These are phyloP conservation scores for Oxystoma pomonae DNA, from an alignment of 2,888 invertebrate species.

Conservation along the genomic window DNA sequence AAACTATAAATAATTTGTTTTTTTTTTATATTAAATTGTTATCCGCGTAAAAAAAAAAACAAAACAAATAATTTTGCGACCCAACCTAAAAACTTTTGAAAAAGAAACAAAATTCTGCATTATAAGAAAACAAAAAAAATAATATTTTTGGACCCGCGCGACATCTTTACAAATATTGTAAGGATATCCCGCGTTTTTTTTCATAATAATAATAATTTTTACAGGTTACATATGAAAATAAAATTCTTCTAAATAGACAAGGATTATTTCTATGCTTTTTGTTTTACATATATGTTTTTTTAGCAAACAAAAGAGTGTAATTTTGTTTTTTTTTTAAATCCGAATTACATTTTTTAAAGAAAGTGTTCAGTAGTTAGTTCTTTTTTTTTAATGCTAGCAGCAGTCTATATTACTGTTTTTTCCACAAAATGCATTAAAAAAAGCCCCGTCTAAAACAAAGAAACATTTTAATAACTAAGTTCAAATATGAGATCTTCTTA, in stretches of 20 bases:
- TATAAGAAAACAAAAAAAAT: conserved; percentile 25
- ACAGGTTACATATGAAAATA: conserved; percentile 42
- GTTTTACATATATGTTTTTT: no score
- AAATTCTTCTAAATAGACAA: conserved; percentile 42
- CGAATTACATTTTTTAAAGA: no score
- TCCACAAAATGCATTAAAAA: conserved; percentile 37
- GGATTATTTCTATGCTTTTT: neutral
- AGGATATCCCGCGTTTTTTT: conserved; percentile 24
- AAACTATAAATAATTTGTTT: no score
- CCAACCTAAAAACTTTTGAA: conserved; percentile 33
- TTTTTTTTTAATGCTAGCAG: no score
- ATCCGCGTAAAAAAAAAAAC: neutral
- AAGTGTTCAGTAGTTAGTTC: no score
- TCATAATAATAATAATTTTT: conserved; percentile 18
- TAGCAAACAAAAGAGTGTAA: no score
- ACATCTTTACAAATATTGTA: conserved; percentile 40
- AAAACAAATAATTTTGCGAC: conserved; percentile 33
- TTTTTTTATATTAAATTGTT: no score
- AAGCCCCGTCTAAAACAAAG: conserved; percentile 46
- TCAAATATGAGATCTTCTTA: conserved; percentile 50
- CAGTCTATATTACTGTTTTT: no score
- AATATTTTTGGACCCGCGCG: conserved; percentile 21
- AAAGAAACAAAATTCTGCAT: conserved; percentile 29
- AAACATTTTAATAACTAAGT: conserved; percentile 43
- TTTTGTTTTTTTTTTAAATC: no score